Conservation (phyloP, 2,113 vertebrate genomes). For the Podilymbus podiceps region DNA sequence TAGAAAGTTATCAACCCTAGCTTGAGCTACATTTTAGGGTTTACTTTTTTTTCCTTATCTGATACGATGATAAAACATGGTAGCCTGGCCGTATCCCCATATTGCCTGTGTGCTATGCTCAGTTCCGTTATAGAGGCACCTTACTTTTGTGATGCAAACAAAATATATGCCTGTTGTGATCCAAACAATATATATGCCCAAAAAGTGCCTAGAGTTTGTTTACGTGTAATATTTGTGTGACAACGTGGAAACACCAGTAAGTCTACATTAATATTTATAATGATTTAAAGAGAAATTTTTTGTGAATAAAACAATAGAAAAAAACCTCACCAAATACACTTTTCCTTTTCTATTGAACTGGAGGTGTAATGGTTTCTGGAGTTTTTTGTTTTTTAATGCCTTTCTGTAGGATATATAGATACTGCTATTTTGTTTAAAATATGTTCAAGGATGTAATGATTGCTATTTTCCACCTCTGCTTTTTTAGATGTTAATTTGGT, state of each 20-base stretch:
- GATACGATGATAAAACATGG: background rate
- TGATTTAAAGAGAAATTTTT: background rate
- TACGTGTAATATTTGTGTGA: background rate
- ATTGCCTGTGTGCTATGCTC: background rate
- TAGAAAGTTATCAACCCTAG: background rate
- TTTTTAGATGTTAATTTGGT: constrained; percentile 42
- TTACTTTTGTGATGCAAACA: background rate
- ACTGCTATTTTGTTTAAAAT: background rate
- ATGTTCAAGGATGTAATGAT: background rate
- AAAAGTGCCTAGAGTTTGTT: background rate
- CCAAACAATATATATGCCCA: background rate
- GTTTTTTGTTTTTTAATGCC: background rate
- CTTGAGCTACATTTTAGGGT: background rate
- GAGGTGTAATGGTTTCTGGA: background rate
- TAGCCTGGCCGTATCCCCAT: background rate
- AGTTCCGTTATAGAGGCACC: background rate
- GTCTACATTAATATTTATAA: background rate
- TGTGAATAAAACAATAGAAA: background rate
- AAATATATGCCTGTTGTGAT: background rate
- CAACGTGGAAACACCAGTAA: background rate
- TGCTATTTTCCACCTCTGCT: background rate
- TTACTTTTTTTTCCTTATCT: background rate
- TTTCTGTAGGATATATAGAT: background rate
- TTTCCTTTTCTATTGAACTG: background rate
- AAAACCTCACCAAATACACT: background rate